Evolutionary conservation across 2,113 vertebrate species (phyloP), one percentile per base, ranked within the genome.

Genomic region (Anser cygnoides): DNA sequence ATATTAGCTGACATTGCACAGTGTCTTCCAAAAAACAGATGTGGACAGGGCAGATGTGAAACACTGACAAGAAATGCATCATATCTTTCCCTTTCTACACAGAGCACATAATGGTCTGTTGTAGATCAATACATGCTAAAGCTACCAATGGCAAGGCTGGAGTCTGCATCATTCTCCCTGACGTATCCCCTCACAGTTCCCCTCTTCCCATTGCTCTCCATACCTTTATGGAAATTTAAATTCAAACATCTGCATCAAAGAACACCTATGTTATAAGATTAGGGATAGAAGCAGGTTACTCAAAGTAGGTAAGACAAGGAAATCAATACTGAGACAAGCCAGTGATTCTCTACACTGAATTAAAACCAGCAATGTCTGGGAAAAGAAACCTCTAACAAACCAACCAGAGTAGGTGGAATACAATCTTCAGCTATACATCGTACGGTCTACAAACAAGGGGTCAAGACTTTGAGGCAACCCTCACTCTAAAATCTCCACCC

Each of bases 161-260:
- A 28, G 5, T 28, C 49, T 72, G 9, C n/a, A 31, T 31, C 1
- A 0, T 11, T 61, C 55, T 29, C 39, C 4, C 1, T 44, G 1
- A 83, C 23, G 13, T 52, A 61, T 46, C 75, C 63, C 50, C 23
- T 72, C 67, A 29, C 21, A 3, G 8, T 6, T 79, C 28, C 75
- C 8, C 6, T 63, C 23, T 41, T 62, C 37, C 19, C 11, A 19
- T 41, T 74, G 21, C 13, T 92, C 37, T 74, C 55, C 61, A 37
- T 43, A 59, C 25, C 35, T 93, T 75, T 43, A 54, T 17, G 10
- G 22, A 83, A 78, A 59, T 13, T 59, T 26, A 75, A 74, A 79
- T 61, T 71, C 68, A 67, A 80, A 57, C 8, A 39, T 23, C 57
- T 71, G 43, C 10, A 35, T 23, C 1, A 1, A 55, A 54, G 17